These are phyloP conservation scores for Thereva nobilitata DNA, from an alignment of 2,888 invertebrate species.

Conservation along the genomic window DNA sequence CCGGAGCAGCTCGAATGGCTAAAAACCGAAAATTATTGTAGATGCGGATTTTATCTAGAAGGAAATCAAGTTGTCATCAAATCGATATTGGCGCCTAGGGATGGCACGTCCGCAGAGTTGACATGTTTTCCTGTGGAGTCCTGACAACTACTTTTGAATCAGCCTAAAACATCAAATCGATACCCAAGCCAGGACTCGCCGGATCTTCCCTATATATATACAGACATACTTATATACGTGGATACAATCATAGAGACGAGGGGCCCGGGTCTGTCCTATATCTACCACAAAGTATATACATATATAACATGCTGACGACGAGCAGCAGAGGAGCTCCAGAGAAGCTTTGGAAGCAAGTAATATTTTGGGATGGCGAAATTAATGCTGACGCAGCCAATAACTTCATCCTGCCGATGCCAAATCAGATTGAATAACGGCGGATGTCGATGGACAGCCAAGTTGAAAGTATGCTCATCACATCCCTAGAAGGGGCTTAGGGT, in stretches of 20 bases:
- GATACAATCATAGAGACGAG: too few species aligned
- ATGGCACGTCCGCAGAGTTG: slow-evolving; percentile 10
- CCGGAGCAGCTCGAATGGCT: background rate
- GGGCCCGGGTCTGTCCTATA: slow-evolving; percentile 1
- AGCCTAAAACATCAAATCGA: slow-evolving; percentile 13
- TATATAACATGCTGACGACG: slow-evolving; percentile 21
- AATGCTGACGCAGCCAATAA: slow-evolving; percentile 32
- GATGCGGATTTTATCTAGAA: slow-evolving; percentile 16
- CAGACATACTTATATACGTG: too few species aligned
- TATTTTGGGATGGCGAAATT: slow-evolving; percentile 25
- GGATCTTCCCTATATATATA: slow-evolving; percentile 4
- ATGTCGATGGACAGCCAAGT: slow-evolving; percentile 19
- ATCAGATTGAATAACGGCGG: slow-evolving; percentile 29
- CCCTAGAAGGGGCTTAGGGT: too few species aligned
- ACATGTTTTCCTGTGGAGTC: background rate
- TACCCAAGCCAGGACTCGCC: background rate
- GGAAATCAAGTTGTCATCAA: slow-evolving; percentile 19
- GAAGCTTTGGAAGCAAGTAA: slow-evolving; percentile 22
- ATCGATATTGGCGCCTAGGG: slow-evolving; percentile 9
- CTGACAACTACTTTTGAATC: background rate
- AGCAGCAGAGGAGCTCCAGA: slow-evolving; percentile 14
- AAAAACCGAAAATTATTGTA: slow-evolving; percentile 19
- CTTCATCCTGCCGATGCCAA: slow-evolving; percentile 24
- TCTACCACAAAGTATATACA: background rate
- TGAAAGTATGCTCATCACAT: background rate